phyloP scores from a whole-genome alignment of 2,113 vertebrate species.

The Scomber scombrus region DNA sequence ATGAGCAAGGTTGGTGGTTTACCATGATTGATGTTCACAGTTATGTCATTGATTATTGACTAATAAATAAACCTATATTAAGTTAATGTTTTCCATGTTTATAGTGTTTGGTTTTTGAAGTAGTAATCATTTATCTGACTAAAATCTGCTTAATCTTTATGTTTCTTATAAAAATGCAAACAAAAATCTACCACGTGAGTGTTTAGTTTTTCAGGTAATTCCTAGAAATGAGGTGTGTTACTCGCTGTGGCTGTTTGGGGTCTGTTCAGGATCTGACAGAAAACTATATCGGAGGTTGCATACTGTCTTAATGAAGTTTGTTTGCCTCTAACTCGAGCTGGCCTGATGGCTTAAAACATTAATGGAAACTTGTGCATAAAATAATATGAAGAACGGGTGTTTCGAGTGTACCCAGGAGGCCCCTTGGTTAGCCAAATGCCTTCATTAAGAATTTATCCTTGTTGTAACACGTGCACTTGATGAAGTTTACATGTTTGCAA shows the following conservation, averaged over 20 bases:
- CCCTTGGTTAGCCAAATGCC: neutral
- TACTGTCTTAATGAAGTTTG: too few species aligned
- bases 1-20: too few species aligned
- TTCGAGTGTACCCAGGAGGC: neutral
- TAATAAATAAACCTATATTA: too few species aligned
- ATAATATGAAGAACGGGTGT: neutral
- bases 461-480: neutral
- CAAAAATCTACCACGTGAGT: neutral
- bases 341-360: neutral
- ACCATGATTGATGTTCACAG: too few species aligned
- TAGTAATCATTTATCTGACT: neutral
- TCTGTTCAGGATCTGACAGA: too few species aligned
- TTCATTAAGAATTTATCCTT: slow-evolving; percentile 25
- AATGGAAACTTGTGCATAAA: too few species aligned
- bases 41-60: too few species aligned
- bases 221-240: too few species aligned
- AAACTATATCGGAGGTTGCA: too few species aligned
- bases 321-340: neutral
- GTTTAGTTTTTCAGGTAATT: neutral
- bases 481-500: slow-evolving; percentile 13
- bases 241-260: too few species aligned
- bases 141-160: neutral
- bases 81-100: too few species aligned
- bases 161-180: neutral
- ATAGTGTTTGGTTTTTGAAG: neutral